Base-by-base conservation (phyloP, 2,888 invertebrate species). In the Trichopria drosophilae region DNA sequence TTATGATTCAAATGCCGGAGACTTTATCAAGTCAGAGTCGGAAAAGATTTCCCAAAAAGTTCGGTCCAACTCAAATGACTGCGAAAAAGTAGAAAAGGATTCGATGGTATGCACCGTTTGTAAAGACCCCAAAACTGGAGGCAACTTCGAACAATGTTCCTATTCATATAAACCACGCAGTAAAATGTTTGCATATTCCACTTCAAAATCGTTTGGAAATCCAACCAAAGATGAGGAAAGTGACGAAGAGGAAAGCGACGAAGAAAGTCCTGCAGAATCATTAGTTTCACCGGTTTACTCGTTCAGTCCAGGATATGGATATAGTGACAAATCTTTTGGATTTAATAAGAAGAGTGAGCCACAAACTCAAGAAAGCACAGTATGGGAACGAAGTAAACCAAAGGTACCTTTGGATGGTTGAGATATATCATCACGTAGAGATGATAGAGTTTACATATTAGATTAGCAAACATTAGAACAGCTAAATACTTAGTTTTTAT, bases 91-190 rank as follows among this genome's bases (percentile, higher is more conserved):
- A 0, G 74, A 80, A 39, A 84, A 80, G 62, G 82, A 85, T 56
- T 83, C 83, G 3, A 83, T 84, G 82, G 80, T 81, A 9, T 90
- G 90, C 69, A 82, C 82, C 57, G 79, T 87, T 2, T 92, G 91
- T 66, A 84, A 85, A 60, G 84, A 89, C 66, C 81, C 85, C 1
- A 84, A 85, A 68, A 85, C 84, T 2, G 87, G 88, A 34, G 88
- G 86, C 20, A 84, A 85, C 53, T 89, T 84, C 57, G 90, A 91
- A 70, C 86, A 85, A 10, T 92, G 91, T 68, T 86, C 87, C 0
- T 92, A 89, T 71, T 84, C 86, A 7, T 84, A 85, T 1, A 82
- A 84, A 55, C 88, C 88, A 0, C 81, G 83, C 63, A 87, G 87
- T 55, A 84, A 88, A 68, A 80, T 68, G 2, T 77, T 69, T 49